Conservation (phyloP, 1,140 invertebrate species). For the Lordiphosa stackelbergi region DNA sequence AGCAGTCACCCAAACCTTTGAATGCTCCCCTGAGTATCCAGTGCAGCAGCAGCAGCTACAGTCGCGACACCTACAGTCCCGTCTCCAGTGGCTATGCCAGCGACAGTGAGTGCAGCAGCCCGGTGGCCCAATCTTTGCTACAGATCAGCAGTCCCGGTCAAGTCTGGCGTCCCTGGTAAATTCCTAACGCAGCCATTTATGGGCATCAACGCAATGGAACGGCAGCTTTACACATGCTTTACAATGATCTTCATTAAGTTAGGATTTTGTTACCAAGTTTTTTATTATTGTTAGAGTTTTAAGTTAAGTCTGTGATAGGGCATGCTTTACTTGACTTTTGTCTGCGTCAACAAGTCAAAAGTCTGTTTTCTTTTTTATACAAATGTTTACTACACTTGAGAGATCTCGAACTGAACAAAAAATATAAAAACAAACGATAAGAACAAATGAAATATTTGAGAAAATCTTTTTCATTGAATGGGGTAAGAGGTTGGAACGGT, state of each 20-base stretch:
- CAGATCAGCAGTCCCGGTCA: slow-evolving; percentile 53
- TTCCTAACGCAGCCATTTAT: neutral
- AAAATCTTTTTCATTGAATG: too few species aligned
- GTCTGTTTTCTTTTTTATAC: slow-evolving; percentile 55
- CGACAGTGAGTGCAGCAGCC: slow-evolving; percentile 53
- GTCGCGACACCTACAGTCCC: slow-evolving; percentile 52
- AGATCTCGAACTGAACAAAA: slow-evolving; percentile 41
- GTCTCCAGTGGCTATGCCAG: slow-evolving; percentile 75
- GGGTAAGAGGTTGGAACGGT: too few species aligned
- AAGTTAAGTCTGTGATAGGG: slow-evolving; percentile 72
- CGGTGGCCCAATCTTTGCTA: slow-evolving; percentile 36
- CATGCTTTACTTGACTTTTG: slow-evolving; percentile 65
- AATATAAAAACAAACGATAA: slow-evolving; percentile 26
- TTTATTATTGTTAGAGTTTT: slow-evolving; percentile 24
- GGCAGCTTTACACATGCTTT: slow-evolving; percentile 67
- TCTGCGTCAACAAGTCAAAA: slow-evolving; percentile 50
- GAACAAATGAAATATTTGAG: slow-evolving; percentile 1
- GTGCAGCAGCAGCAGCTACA: slow-evolving; percentile 37
- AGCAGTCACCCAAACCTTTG: slow-evolving; percentile 23
- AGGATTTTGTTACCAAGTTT: slow-evolving; percentile 56
- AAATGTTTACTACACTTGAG: slow-evolving; percentile 58
- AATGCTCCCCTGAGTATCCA: slow-evolving; percentile 57
- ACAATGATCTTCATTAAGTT: slow-evolving; percentile 63
- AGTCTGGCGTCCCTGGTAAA: slow-evolving; percentile 74
- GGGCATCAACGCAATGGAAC: slow-evolving; percentile 60